Evolutionary conservation across 2,113 vertebrate genomes (phyloP).

Genomic region (Procavia capensis): DNA sequence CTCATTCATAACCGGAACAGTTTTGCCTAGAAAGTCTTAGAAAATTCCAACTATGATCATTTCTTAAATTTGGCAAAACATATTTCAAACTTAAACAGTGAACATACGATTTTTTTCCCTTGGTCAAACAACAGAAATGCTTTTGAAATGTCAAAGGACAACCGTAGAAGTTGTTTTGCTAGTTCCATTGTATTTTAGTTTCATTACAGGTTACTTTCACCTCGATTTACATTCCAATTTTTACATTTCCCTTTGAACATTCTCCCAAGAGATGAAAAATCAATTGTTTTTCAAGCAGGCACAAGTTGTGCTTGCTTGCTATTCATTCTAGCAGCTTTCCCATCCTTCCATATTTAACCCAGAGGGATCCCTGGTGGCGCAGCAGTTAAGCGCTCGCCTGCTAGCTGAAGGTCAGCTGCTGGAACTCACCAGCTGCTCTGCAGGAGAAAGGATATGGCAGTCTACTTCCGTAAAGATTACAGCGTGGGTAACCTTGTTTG

Average conservation of each 20-base stretch:
- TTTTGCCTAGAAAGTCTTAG: slow-evolving; percentile 23
- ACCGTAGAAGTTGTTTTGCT: neutral
- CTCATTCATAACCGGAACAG: slow-evolving; percentile 18
- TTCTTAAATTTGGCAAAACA: slow-evolving; percentile 1
- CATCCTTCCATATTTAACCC: slow-evolving; percentile 40
- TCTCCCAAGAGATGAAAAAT: neutral
- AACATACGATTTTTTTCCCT: neutral
- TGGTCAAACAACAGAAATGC: neutral
- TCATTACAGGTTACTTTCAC: neutral
- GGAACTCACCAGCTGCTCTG: neutral
- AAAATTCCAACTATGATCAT: neutral
- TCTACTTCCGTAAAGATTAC: neutral
- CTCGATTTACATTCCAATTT: neutral
- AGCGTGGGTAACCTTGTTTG: neutral
- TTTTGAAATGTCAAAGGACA: slow-evolving; percentile 16
- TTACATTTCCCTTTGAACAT: neutral
- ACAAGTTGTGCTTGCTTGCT: neutral
- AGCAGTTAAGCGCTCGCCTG: neutral
- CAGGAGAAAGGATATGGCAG: neutral
- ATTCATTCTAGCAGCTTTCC: neutral
- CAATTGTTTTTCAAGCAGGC: neutral
- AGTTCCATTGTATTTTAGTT: neutral
- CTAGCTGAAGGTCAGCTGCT: neutral
- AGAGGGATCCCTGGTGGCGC: neutral
- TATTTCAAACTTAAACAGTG: neutral